Base-by-base conservation (phyloP, 2,797 vertebrate genomes). In the Chiroxiphia lanceolata region DNA sequence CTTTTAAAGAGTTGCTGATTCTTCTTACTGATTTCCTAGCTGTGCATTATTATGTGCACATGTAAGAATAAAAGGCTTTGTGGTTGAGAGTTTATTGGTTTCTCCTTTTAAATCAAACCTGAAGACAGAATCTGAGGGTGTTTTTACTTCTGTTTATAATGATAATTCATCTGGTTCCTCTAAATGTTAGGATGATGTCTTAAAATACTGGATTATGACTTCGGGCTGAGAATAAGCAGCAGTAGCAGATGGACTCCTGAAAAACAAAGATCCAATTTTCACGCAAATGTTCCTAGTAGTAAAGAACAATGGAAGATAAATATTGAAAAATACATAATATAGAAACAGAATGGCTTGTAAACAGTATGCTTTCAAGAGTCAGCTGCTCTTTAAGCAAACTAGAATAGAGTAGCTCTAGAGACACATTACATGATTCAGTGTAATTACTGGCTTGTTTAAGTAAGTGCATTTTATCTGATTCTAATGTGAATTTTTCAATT, bases 231-330 rank as follows among this genome's bases (percentile, higher is more conserved):
- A 97, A 95, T 83, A 97, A 97, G 72, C 71, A 96, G 53, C 50
- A 60, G 45, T 42, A 97, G 90, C 96, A 98, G 97, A 97, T 98
- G 97, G 96, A 91, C 61, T 94, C 86, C 86, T n/a, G 36, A 93
- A 89, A 94, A 96, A 85, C 42, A 96, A 96, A 86, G 75, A 78
- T 83, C 64, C 57, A 20, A 36, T 94, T 97, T 96, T 93, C 85
- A 96, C 92, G 72, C 69, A 95, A 96, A 96, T 96, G 29, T 53
- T 95, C 63, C 51, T 81, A 56, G 84, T 93, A 95, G 88, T 83
- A 93, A 95, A 95, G 84, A 94, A 87, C 71, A 95, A 84, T 59
- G 77, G 65, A 71, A 94, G 64, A 91, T 64, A 93, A 95, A 96
- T 91, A 95, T 83, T 94, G 86, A 95, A 94, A 95, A 93, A 95